phyloP scores from a whole-genome alignment of 2,797 vertebrate genomes.

The Staurois parvus region DNA sequence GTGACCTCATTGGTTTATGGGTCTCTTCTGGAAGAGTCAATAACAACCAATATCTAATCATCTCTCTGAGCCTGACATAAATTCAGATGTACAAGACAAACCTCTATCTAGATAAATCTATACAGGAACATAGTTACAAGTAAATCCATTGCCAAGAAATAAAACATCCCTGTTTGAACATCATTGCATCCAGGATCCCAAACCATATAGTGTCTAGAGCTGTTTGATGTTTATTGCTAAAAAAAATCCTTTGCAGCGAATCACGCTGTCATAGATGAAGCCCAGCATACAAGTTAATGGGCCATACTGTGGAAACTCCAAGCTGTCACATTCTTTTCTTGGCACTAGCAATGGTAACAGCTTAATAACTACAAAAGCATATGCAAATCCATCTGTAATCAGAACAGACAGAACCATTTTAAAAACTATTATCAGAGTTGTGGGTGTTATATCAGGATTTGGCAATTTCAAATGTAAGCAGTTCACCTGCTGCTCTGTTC shows the following conservation, averaged over 20 bases:
- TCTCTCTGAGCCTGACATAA: slow-evolving; percentile 7
- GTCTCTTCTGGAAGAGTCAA: neutral
- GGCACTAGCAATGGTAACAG: slow-evolving; percentile 1
- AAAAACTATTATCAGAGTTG: no score
- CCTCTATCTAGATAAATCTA: slow-evolving; percentile 1
- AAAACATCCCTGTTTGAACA: neutral
- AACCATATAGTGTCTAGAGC: neutral
- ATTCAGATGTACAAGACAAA: neutral
- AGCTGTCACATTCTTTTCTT: neutral
- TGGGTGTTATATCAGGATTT: no score
- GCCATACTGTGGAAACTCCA: neutral
- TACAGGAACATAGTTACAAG: neutral
- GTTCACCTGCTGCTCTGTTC: no score
- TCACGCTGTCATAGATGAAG: neutral
- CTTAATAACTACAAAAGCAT: neutral
- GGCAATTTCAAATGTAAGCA: no score
- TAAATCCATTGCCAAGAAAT: neutral
- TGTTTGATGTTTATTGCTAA: neutral
- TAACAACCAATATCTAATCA: slow-evolving; percentile 6
- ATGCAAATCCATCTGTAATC: neutral
- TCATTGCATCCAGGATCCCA: neutral
- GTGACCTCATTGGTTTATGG: neutral
- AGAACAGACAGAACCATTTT: neutral
- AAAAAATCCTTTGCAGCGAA: neutral
- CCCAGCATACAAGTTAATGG: neutral